Percentiles rank a stretch among this genome's conserved stretches.
These are phyloP conservation scores for Danio rerio DNA, from an alignment of 2,113 vertebrate species.

Conservation along the genomic window DNA sequence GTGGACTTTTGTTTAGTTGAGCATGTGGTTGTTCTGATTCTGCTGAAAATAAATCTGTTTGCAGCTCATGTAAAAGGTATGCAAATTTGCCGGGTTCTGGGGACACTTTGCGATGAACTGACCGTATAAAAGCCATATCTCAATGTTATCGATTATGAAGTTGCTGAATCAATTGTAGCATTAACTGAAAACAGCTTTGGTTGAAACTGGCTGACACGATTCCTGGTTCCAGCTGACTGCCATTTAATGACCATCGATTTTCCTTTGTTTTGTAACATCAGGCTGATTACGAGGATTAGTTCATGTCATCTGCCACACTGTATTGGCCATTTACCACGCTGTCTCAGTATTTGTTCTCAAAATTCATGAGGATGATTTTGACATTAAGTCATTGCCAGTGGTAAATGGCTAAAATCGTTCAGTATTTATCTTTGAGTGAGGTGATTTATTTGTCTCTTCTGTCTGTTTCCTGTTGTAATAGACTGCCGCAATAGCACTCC, in stretches of 20 bases:
- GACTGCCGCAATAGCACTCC: slow-evolving; percentile 11
- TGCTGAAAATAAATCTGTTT: neutral
- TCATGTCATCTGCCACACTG: slow-evolving; percentile 26
- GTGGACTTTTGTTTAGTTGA: neutral
- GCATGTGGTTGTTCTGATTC: neutral
- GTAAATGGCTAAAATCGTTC: neutral
- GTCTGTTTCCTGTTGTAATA: slow-evolving; percentile 30
- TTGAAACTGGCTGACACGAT: slow-evolving; percentile 8
- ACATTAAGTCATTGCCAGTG: slow-evolving; percentile 8
- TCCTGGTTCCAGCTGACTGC: slow-evolving; percentile 48
- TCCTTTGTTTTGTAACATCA: slow-evolving; percentile 41
- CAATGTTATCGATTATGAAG: slow-evolving; percentile 20
- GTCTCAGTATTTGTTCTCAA: neutral
- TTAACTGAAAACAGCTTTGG: slow-evolving; percentile 18
- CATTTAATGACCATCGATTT: slow-evolving; percentile 52
- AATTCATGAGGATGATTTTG: neutral
- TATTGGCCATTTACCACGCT: slow-evolving; percentile 26
- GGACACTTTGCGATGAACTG: slow-evolving; percentile 28
- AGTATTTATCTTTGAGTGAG: neutral
- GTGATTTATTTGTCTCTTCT: slow-evolving; percentile 1
- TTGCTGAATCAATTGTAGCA: slow-evolving; percentile 28
- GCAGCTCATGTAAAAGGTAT: neutral
- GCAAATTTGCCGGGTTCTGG: neutral
- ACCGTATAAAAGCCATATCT: slow-evolving; percentile 27
- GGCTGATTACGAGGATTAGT: slow-evolving; percentile 39